Percentiles rank a stretch among this genome's conserved stretches.
Conservation (phyloP, 2,113 vertebrate species). For the Cathartes aura region DNA sequence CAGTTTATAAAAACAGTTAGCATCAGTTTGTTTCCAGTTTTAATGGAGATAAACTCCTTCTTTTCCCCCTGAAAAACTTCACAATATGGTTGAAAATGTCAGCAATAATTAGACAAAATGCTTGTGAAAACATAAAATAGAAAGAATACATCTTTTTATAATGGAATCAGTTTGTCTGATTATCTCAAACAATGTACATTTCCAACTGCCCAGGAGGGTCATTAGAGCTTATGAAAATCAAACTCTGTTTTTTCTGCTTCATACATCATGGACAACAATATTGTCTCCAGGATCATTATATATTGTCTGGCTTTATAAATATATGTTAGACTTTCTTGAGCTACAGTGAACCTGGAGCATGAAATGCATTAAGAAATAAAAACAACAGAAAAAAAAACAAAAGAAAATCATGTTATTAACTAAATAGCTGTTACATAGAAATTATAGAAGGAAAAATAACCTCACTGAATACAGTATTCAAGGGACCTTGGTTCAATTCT, state of each 20-base stretch:
- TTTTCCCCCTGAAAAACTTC: conserved; percentile 43
- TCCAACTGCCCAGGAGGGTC: conserved; percentile 53
- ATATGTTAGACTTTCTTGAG: conserved; percentile 13
- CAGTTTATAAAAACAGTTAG: conserved; percentile 57
- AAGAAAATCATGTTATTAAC: neutral
- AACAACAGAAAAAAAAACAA: neutral
- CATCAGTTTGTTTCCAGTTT: conserved; percentile 58
- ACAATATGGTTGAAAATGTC: conserved; percentile 55
- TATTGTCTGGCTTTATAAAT: conserved; percentile 39
- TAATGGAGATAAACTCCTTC: conserved; percentile 54
- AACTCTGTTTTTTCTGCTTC: conserved; percentile 59
- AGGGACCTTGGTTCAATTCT: neutral
- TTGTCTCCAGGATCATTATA: conserved; percentile 47
- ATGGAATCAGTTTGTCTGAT: conserved; percentile 60
- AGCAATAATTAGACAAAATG: conserved; percentile 71
- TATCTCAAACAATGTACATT: conserved; percentile 50
- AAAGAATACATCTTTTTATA: conserved; percentile 53
- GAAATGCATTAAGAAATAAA: conserved; percentile 34
- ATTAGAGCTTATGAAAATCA: conserved; percentile 67
- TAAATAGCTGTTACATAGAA: conserved; percentile 19
- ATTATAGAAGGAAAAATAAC: conserved; percentile 1
- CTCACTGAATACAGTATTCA: neutral
- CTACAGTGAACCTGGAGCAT: conserved; percentile 44
- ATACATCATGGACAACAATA: conserved; percentile 48
- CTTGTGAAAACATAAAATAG: conserved; percentile 57